Percentiles rank a stretch among this genome's conserved stretches.
phyloP scores from a whole-genome alignment of 1,140 invertebrate species.

The Akabosia matsudoensis region DNA sequence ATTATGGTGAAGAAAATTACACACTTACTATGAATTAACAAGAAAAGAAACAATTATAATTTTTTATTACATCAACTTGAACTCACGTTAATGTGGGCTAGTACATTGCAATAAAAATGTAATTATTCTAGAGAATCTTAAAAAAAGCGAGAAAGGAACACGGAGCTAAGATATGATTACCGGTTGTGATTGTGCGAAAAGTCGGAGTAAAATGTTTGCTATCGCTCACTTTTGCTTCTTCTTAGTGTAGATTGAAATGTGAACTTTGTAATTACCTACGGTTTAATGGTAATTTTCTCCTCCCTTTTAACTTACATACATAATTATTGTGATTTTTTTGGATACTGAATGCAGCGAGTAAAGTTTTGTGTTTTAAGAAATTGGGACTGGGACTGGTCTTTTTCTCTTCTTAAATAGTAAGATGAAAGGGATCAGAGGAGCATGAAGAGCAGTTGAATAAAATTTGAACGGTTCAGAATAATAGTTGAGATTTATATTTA shows the following conservation, averaged over 20 bases:
- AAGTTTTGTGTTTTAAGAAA: not conserved
- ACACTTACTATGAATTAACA: not conserved
- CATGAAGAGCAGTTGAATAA: too few species aligned
- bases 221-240: not conserved
- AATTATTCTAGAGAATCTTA: not conserved
- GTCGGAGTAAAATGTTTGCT: not conserved
- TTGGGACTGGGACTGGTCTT: not conserved
- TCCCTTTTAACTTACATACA: not conserved
- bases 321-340: not conserved
- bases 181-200: not conserved
- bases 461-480: too few species aligned
- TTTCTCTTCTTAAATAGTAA: too few species aligned
- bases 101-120: not conserved
- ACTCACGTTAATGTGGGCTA: too few species aligned
- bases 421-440: too few species aligned
- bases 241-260: not conserved
- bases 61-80: too few species aligned
- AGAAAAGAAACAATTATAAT: not conserved
- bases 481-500: too few species aligned
- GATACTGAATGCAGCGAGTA: not conserved
- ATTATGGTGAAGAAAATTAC: not conserved
- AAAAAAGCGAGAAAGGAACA: not conserved
- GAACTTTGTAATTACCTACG: not conserved
- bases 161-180: not conserved
- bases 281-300: not conserved